These are phyloP conservation scores for Cinara cedri DNA, from an alignment of 2,888 invertebrate genomes.

Conservation along the genomic window DNA sequence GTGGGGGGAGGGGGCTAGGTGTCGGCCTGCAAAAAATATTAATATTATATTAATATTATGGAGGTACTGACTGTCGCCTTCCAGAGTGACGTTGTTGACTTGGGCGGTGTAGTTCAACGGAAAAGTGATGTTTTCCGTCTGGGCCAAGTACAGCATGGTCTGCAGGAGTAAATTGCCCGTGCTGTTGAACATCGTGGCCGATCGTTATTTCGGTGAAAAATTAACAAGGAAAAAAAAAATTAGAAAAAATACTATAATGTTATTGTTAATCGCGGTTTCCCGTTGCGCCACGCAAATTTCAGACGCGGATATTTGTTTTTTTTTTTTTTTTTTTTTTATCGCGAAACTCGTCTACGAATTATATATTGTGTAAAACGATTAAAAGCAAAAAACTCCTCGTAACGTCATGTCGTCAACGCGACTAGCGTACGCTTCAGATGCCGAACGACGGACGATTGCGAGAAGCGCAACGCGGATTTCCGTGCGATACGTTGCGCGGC, in stretches of 20 bases:
- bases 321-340: too few species aligned
- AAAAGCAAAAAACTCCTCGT: too few species aligned
- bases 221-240: too few species aligned
- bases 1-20: too few species aligned
- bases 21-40: too few species aligned
- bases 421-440: constrained; percentile 18
- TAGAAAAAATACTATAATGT: too few species aligned
- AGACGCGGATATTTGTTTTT: background rate
- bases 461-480: constrained; percentile 19
- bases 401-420: background rate
- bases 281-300: too few species aligned
- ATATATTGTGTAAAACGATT: too few species aligned
- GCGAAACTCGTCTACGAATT: too few species aligned
- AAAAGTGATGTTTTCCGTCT: constrained; percentile 56
- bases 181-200: constrained; percentile 34
- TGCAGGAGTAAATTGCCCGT: constrained; percentile 53
- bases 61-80: constrained; percentile 56
- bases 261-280: too few species aligned
- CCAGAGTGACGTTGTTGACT: constrained; percentile 49
- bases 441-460: constrained; percentile 2
- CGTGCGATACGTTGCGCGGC: background rate
- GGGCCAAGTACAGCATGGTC: constrained; percentile 56
- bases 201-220: background rate
- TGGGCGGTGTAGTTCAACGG: constrained; percentile 54
- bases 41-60: too few species aligned